A percentile compares a stretch with the other conserved stretches of the same genome.
Evolutionary conservation across 2,888 invertebrate genomes (phyloP).

Genomic region (Chalcosyrphus nemorum): DNA sequence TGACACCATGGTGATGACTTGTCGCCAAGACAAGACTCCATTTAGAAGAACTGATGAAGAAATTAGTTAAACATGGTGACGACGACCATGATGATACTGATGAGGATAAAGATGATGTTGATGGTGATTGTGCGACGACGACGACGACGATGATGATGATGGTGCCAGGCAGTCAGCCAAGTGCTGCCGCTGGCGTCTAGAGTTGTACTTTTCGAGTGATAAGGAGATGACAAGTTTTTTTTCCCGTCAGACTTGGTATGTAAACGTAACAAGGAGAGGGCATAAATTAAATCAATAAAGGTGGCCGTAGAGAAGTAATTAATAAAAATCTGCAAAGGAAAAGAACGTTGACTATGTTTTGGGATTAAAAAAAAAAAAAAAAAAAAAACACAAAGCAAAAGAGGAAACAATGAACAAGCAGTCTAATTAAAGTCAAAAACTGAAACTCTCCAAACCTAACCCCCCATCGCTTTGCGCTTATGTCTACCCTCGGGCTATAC

Average conservation of each 20-base stretch:
- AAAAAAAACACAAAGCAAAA: neutral
- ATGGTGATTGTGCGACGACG: too few relatives aligned
- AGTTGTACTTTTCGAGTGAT: slow-evolving; percentile 39
- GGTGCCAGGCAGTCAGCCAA: slow-evolving; percentile 30
- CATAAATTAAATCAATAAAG: slow-evolving; percentile 9
- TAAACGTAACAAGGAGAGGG: slow-evolving; percentile 20
- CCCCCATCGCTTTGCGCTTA: neutral
- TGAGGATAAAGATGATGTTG: slow-evolving; percentile 12
- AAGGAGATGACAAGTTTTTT: slow-evolving; percentile 69
- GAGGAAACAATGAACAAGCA: neutral
- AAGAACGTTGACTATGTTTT: neutral
- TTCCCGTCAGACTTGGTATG: neutral
- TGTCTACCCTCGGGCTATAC: neutral
- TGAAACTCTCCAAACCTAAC: neutral
- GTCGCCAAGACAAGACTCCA: slow-evolving; percentile 69
- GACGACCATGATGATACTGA: slow-evolving; percentile 48
- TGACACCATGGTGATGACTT: slow-evolving; percentile 62
- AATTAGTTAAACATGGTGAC: slow-evolving; percentile 66
- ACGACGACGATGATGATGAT: slow-evolving; percentile 12
- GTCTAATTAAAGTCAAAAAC: slow-evolving; percentile 15
- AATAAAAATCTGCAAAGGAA: slow-evolving; percentile 6
- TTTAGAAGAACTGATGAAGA: slow-evolving; percentile 62
- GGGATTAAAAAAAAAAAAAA: neutral
- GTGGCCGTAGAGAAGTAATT: neutral
- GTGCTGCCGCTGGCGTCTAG: slow-evolving; percentile 51